Evolutionary conservation across 2,797 vertebrate genomes (phyloP).

Genomic region (Uromys caudimaculatus): DNA sequence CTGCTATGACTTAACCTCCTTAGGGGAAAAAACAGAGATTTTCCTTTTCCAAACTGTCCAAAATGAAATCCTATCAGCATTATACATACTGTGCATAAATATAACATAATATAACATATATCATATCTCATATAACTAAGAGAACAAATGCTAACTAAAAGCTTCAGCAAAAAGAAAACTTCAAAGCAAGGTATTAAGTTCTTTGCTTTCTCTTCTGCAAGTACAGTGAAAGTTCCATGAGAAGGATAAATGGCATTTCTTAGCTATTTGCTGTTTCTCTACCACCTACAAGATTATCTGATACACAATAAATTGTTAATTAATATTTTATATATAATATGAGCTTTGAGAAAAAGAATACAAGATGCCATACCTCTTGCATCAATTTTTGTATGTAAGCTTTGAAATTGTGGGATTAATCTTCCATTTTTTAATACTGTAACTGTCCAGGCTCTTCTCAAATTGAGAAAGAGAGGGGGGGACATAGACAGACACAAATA

Average conservation of each 20-base stretch:
- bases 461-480: neutral
- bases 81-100: neutral
- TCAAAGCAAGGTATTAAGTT: neutral
- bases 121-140: neutral
- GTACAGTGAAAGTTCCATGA: neutral
- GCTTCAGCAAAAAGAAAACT: neutral
- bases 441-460: neutral
- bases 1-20: neutral
- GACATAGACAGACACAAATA: neutral
- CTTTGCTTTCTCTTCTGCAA: neutral
- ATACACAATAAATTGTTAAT: neutral
- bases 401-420: neutral
- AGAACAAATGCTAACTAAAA: slow-evolving; percentile 35
- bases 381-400: neutral
- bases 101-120: neutral
- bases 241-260: neutral
- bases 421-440: slow-evolving; percentile 11
- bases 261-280: neutral
- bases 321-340: slow-evolving; percentile 21
- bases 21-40: neutral
- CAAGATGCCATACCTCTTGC: neutral
- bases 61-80: neutral
- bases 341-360: slow-evolving; percentile 2
- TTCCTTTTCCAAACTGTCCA: neutral
- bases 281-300: neutral